phyloP scores from a whole-genome alignment of 1,140 invertebrate species.

The Gonioctena quinquepunctata region DNA sequence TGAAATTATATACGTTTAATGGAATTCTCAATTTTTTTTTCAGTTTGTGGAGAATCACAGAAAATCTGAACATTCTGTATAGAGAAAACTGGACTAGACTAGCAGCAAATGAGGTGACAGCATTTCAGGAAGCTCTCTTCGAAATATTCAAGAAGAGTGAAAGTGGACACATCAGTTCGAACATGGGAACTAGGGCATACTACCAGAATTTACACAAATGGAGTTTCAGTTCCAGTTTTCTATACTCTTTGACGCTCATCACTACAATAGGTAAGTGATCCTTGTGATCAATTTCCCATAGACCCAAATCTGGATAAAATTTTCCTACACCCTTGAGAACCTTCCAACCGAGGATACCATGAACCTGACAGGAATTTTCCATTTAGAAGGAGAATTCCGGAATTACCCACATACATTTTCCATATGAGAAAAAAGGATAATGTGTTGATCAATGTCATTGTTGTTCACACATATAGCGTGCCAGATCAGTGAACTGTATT shows the following conservation, averaged over 20 bases:
- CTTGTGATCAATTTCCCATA: no score
- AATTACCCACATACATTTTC: no score
- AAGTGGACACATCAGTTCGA: slow-evolving; percentile 36
- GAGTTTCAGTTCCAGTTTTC: slow-evolving; percentile 89
- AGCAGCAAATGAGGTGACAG: slow-evolving; percentile 79
- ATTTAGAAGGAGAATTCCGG: no score
- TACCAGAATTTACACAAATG: slow-evolving; percentile 71
- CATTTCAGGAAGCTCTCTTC: slow-evolving; percentile 73
- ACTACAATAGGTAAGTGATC: slow-evolving; percentile 90
- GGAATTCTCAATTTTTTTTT: slow-evolving; percentile 46
- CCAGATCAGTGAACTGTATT: no score
- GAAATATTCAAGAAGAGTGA: slow-evolving; percentile 51
- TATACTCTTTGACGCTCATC: slow-evolving; percentile 94
- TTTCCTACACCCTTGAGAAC: no score
- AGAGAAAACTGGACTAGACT: slow-evolving; percentile 92
- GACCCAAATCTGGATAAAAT: no score
- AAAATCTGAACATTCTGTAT: slow-evolving; percentile 91
- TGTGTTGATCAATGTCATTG: no score
- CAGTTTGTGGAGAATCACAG: slow-evolving; percentile 89
- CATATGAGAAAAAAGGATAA: no score
- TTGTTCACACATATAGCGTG: no score
- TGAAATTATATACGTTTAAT: neutral
- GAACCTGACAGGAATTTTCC: no score
- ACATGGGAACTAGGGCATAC: slow-evolving; percentile 42
- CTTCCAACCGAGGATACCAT: no score